Evolutionary conservation across 2,113 vertebrate genomes (phyloP), one percentile per base, ranked within the genome.

Genomic region (Ramphastos sulfuratus): DNA sequence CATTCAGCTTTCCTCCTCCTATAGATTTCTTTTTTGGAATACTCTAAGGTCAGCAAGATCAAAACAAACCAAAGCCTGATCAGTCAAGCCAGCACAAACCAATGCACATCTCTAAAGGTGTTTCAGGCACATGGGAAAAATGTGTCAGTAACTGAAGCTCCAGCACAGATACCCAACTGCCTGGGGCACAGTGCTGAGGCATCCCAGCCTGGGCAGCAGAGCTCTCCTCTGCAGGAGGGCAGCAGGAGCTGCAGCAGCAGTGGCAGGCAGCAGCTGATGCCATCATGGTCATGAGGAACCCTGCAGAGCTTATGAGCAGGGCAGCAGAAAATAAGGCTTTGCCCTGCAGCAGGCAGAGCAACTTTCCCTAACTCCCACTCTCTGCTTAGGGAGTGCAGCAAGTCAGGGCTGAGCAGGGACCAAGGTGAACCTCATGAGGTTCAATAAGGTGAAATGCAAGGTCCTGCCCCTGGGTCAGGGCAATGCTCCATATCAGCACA

Each of bases 261-360:
- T 14, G 10, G 55, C 39, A 55, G 46, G 18, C 16, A 71, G 10
- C 8, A 33, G 13, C 11, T 44, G 46, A 81, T 50, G 19, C 31
- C 58, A 66, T 35, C 48, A 59, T 1, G 1, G n/a, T 70, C 64
- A 59, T 2, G 2, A 77, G 39, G 44, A 25, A 31, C 12, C 16
- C 63, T 35, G 39, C 30, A 12, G 27, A 46, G 6, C 25, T 52
- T 0, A 0, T 16, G 30, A 73, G 60, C 4, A 5, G n/a, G 6
- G 16, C 85, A 77, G 8, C 1, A 4, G 46, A 70, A 14, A 13
- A 16, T 19, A 82, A 96, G 91, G 46, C 46, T 48, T 20, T 48
- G 46, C 46, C 46, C 46, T 48, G 46, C 18, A 20, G 46, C 46
- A 46, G 18, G 18, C 19, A 48, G 19, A 48, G 19, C 46, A 48